Evolutionary conservation across 2,888 invertebrate genomes (phyloP).

Genomic region (Trachelus iudaicus): DNA sequence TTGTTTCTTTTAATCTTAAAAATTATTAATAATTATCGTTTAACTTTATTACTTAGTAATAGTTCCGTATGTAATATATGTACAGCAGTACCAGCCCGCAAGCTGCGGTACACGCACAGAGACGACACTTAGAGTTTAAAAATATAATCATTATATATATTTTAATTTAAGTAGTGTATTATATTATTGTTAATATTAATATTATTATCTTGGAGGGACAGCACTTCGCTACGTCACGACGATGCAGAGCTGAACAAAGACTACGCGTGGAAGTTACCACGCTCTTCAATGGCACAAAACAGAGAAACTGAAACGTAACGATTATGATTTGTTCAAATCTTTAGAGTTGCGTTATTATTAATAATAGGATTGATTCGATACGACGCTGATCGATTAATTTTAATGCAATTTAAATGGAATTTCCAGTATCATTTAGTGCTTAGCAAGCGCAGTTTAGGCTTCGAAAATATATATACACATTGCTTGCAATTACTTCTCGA

Average conservation of each 20-base stretch:
- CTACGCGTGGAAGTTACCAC: slow-evolving; percentile 61
- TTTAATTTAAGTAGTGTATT: slow-evolving; percentile 50
- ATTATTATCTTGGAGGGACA: slow-evolving; percentile 65
- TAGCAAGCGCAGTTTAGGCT: neutral
- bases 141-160: slow-evolving; percentile 64
- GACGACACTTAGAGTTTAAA: slow-evolving; percentile 67
- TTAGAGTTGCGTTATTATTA: neutral
- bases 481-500: neutral
- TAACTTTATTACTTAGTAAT: slow-evolving; percentile 48
- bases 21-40: slow-evolving; percentile 35
- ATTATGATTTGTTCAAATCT: neutral
- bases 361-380: neutral
- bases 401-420: neutral
- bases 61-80: slow-evolving; percentile 57
- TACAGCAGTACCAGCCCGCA: slow-evolving; percentile 58
- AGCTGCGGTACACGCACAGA: slow-evolving; percentile 57
- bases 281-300: slow-evolving; percentile 62
- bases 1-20: slow-evolving; percentile 30
- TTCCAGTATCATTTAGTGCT: neutral
- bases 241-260: slow-evolving; percentile 62
- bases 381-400: neutral
- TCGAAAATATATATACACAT: neutral
- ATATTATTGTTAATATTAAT: slow-evolving; percentile 49
- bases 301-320: neutral
- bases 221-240: slow-evolving; percentile 63